Conservation (phyloP, 2,797 vertebrate species). For the Urosaurus nigricauda region DNA sequence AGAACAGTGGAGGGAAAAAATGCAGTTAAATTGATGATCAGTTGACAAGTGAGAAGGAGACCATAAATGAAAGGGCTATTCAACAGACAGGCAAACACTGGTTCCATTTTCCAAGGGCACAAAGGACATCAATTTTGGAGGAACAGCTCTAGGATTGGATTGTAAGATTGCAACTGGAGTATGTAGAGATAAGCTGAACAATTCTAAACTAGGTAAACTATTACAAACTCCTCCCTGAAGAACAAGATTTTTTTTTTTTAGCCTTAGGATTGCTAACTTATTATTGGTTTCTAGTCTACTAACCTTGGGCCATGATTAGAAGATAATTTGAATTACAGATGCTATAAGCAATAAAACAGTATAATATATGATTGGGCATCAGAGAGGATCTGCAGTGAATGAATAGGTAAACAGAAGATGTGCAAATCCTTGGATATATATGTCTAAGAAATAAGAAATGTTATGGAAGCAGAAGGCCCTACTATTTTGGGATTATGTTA, state of each 20-base stretch:
- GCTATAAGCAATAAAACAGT: slow-evolving; percentile 2
- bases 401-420: neutral
- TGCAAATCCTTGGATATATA: neutral
- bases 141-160: neutral
- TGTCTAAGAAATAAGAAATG: neutral
- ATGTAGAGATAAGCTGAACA: neutral
- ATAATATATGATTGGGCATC: neutral
- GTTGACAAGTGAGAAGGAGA: slow-evolving; percentile 56
- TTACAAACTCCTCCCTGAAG: too few species aligned
- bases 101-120: fast-evolving
- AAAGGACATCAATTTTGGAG: neutral
- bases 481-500: neutral
- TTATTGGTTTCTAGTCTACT: neutral
- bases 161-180: neutral
- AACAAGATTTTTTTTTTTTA: neutral
- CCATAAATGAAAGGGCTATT: slow-evolving; percentile 39
- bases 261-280: neutral
- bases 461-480: neutral
- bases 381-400: neutral
- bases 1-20: slow-evolving; percentile 59
- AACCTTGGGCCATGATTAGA: neutral
- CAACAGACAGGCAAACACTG: slow-evolving; percentile 26
- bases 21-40: slow-evolving; percentile 53
- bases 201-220: neutral
- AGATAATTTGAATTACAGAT: neutral